Evolutionary conservation across 2,888 invertebrate genomes (phyloP), one percentile per base, ranked within the genome.

Genomic region (Dynastes maya): DNA sequence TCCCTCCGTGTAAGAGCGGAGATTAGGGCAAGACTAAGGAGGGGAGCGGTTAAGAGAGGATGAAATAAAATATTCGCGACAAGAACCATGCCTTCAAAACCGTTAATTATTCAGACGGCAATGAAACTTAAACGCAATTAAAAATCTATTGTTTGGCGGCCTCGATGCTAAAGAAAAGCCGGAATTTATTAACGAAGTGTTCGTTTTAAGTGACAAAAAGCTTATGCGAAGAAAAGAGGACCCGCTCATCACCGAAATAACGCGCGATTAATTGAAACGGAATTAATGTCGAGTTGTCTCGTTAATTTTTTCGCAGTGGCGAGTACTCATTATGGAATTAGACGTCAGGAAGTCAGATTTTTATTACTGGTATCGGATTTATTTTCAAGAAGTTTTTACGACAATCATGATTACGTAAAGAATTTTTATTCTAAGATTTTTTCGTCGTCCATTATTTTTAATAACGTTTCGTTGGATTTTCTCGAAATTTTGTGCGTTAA

Each of bases 101-200:
- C 68, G 49, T 68, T 68, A 68, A 68, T 68, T 68, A 68, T 68
- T 68, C 68, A 51, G 51, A 53, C 68, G 29, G 68, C 68, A 68
- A 68, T 68, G 68, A 68, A 68, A 68, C 51, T 68, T 68, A 74
- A 74, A 61, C 45, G 58, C 61, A 74, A 74, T 74, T 74, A 74
- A 74, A 61, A 61, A 74, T 74, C 61, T 61, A 61, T 74, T 74
- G 72, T 74, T 45, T 74, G 27, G 27, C 51, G 68, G 51, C 13
- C 22, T 13, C 51, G 51, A 27, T 51, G 68, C 68, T 51, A 53
- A 68, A 40, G 55, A 58, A 68, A 68, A 68, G 65, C 68, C 51
- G 51, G 51, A 51, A 68, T 68, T 51, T 68, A 68, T 51, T 68
- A 67, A 67, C 65, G n/a, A n/a, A 16, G 55, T 58, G 27, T 63